Evolutionary conservation across 2,888 invertebrate genomes (phyloP), one percentile per base, ranked within the genome.

Genomic region (Trichopria drosophilae): DNA sequence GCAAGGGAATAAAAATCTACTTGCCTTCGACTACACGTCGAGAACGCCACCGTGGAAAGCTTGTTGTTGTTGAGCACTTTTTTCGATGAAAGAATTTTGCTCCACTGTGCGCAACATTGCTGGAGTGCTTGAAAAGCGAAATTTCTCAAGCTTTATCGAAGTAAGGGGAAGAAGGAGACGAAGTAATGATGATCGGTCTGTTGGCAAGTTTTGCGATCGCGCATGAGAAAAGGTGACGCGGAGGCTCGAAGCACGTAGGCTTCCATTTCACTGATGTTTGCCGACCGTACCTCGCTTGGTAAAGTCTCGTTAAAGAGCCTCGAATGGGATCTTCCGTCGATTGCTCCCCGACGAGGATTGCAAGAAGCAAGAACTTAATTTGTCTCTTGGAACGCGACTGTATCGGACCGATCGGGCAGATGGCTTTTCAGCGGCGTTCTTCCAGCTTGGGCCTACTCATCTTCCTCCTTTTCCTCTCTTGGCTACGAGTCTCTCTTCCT

Each of bases 361-460:
- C 60, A 59, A 65, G 56, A 57, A 59, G 64, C 68, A 70, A 71
- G 69, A 71, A 71, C 65, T 69, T 69, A 70, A 71, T 71, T 70
- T 68, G 70, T 69, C 69, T 69, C 66, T 56, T 64, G 66, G 67
- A 69, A 71, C 66, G 67, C 65, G 59, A 62, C 58, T 50, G 53
- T 70, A 71, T 71, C 66, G 63, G 62, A 42, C 53, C 61, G 62
- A 70, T 69, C 66, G 58, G 59, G 61, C 66, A 66, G 66, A 67
- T 66, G 66, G 63, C 55, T 60, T 58, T 53, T 58, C 58, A 45
- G 53, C 58, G 50, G 42, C 57, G 44, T 58, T 57, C 52, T 58
- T 53, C 46, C 48, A 45, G 52, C 45, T 43, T 44, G 40, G 37
- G 37, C 34, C 41, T 31, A n/a, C n/a, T 26, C 41, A 13, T 32